Percentiles rank a stretch among this genome's conserved stretches.
Evolutionary conservation across 2,888 invertebrate species (phyloP).

Genomic region (Polydrusus cervinus): DNA sequence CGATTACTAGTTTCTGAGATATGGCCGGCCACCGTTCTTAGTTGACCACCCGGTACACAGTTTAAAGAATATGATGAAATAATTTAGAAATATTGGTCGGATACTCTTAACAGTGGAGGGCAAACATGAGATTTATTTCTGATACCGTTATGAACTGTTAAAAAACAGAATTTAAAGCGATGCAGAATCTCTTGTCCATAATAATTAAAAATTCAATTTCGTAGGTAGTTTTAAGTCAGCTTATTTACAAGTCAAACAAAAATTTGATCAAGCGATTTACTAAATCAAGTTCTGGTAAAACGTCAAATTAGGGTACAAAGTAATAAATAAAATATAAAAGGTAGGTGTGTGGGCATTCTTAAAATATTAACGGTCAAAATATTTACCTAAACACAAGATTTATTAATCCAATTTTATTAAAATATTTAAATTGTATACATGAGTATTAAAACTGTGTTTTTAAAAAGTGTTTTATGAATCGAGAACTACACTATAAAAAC

Average conservation of each 20-base stretch:
- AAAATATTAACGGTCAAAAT: conserved; percentile 23
- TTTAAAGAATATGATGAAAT: too few species aligned
- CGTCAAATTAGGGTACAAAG: conserved; percentile 37
- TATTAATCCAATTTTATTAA: conserved; percentile 21
- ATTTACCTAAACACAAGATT: conserved; percentile 22
- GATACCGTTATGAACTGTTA: not conserved
- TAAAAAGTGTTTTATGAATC: too few species aligned
- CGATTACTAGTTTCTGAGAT: too few species aligned
- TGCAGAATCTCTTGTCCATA: too few species aligned
- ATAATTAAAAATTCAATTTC: not conserved
- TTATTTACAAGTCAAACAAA: conserved; percentile 12
- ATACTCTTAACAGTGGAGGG: not conserved
- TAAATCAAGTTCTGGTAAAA: conserved; percentile 40
- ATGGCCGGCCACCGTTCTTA: too few species aligned
- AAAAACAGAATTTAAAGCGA: too few species aligned
- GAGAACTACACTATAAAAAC: too few species aligned
- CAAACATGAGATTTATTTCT: not conserved
- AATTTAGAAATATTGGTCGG: too few species aligned
- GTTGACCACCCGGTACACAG: too few species aligned
- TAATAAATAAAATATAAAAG: conserved; percentile 34
- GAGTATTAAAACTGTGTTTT: too few species aligned
- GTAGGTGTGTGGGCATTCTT: conserved; percentile 35
- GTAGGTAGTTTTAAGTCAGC: conserved; percentile 5
- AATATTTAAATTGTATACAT: conserved; percentile 9
- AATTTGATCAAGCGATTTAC: conserved; percentile 38